These are phyloP conservation scores for Perca schrenkii DNA, from an alignment of 2,113 vertebrate species.

Conservation along the genomic window DNA sequence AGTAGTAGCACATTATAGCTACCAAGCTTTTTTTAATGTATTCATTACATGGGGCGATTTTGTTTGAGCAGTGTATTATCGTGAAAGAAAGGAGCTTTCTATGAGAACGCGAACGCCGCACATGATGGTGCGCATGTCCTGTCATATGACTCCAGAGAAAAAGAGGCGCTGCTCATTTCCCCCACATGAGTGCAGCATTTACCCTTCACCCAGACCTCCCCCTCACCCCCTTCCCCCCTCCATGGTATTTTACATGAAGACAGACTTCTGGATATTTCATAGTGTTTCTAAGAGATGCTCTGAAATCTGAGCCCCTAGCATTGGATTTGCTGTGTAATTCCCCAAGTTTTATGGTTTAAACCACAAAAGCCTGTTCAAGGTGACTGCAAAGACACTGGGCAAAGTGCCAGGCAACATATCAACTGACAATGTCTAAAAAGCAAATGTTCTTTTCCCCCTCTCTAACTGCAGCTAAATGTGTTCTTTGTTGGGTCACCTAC, in stretches of 20 bases:
- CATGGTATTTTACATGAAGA: constrained; percentile 60
- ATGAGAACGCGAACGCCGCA: constrained; percentile 47
- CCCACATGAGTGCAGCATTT: constrained; percentile 84
- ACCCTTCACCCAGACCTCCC: constrained; percentile 72
- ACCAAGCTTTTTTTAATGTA: too few species aligned
- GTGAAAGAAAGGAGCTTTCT: neutral
- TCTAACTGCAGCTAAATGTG: constrained; percentile 54
- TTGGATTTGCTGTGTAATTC: constrained; percentile 74
- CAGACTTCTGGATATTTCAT: constrained; percentile 62
- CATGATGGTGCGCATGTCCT: constrained; percentile 55
- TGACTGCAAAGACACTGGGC: constrained; percentile 76
- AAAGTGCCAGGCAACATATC: constrained; percentile 65
- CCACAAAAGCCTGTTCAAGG: constrained; percentile 74
- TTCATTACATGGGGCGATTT: neutral
- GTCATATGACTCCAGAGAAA: constrained; percentile 68
- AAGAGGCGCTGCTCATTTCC: constrained; percentile 67
- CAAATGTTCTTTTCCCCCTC: constrained; percentile 13
- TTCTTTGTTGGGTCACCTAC: constrained; percentile 55
- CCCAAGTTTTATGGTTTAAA: constrained; percentile 70
- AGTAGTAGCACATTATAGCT: too few species aligned
- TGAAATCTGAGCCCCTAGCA: constrained; percentile 70
- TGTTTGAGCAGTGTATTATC: neutral
- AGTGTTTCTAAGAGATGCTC: constrained; percentile 62
- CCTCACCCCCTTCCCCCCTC: neutral
- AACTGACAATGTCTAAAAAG: constrained; percentile 64